Evolutionary conservation across 2,888 invertebrate genomes (phyloP), one percentile per base, ranked within the genome.

Genomic region (Zygaena filipendulae): DNA sequence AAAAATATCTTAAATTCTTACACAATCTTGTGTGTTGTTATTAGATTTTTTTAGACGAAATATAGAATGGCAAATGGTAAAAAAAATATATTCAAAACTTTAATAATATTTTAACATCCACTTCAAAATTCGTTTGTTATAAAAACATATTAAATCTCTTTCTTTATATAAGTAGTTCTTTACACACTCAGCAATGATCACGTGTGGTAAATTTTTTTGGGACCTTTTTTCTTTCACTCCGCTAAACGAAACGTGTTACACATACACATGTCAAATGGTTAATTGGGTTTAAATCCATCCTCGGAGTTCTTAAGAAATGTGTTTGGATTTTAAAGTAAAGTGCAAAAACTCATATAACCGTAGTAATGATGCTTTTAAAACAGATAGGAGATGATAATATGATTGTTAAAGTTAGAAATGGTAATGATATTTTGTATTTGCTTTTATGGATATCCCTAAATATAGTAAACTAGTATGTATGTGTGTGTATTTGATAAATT

Each of bases 231-330:
- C 29, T 32, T 28, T n/a, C 21, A 25, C 9, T 13, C n/a, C 36
- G 36, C 29, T 42, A n/a, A n/a, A n/a, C n/a, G n/a, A n/a, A n/a
- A n/a, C n/a, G n/a, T n/a, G n/a, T n/a, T n/a, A n/a, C n/a, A n/a
- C n/a, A n/a, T n/a, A 45, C 57, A 59, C 47, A 49, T 60, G 62
- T 58, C 62, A 56, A 45, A 49, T 40, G 42, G 43, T 46, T 64
- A 61, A 63, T 60, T 59, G 49, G 47, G 38, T 33, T 25, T 38
- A 37, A 53, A 62, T 61, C 61, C 60, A 57, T 57, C 38, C 37
- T 39, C 20, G 14, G 20, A 7, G 13, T 4, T 9, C 13, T 13
- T 27, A 21, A 2, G 9, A n/a, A 10, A 27, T n/a, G 10, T 13
- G 8, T n/a, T n/a, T n/a, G 2, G 4, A 27, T 18, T 21, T 22